Base-by-base conservation (phyloP, 2,797 vertebrate genomes). In the Menidia menidia region DNA sequence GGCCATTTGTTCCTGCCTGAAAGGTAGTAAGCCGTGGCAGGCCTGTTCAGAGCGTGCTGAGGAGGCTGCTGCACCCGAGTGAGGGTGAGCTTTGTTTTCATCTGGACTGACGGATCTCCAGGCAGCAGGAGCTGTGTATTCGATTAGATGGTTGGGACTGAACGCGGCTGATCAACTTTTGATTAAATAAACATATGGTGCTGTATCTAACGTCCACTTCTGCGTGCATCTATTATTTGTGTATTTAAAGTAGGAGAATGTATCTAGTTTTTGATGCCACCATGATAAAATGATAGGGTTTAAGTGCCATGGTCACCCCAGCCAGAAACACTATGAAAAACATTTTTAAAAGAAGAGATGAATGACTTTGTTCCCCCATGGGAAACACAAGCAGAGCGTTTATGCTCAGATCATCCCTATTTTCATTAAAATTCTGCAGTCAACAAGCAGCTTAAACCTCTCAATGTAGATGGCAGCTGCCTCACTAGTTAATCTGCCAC, bases 121-220 rank as follows among this genome's bases (percentile, higher is more conserved):
- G 55, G 66, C 54, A 60, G 32, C 61, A 43, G 56, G 62, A 58
- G 14, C 60, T 3, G 25, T 31, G 39, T 54, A 35, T 16, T 57
- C 57, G 0, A n/a, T 31, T 50, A 13, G 44, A 71, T 0, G 33
- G 12, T 5, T 19, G 39, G 35, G 57, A 56, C 71, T 81, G 72
- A 67, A 76, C 56, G 45, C 68, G 31, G 31, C 33, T 3, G 11
- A 80, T 89, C 68, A 84, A 88, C 85, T 78, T 85, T 85, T 25
- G 60, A 64, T 80, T 72, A 61, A 60, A 71, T 18, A 74, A 66
- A 78, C 81, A 84, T 67, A 78, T 83, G 77, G 68, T 54, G 15
- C 31, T 51, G 57, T 15, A 41, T 71, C 80, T 74, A 58, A n/a
- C 66, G 67, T 73, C 67, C 80, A 68, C 73, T 52, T 52, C 32